Base-by-base conservation (phyloP, 1,140 invertebrate species). In the Oscheius sp. region DNA sequence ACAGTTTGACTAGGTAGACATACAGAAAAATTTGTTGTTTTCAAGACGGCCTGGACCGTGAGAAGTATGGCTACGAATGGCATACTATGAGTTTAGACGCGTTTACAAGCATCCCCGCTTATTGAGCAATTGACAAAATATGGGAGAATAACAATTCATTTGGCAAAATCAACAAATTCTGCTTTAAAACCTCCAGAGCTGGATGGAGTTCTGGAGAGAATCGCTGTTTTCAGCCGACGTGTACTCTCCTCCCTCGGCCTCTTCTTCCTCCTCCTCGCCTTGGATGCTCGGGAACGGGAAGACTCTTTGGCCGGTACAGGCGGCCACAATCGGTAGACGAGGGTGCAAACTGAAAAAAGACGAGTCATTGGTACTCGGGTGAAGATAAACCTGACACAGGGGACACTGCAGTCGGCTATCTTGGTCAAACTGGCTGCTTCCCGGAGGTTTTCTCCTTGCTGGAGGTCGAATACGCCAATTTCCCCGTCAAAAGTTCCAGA, bases 301-400 rank as follows among this genome's bases (percentile, higher is more conserved):
- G 3, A 77, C 55, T 49, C 76, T 66, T 38, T 77, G 64, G 61
- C 76, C 76, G 31, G 77, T 76, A 28, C 42, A 45, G 32, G 64
- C 45, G 10, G 76, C 76, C 35, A 77, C 3, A n/a, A 79, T 58
- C 28, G 75, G 74, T 10, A 20, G 32, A 20, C 26, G 4, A 26
- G 76, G 76, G 32, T 78, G 75, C 45, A 77, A 61, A 59, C 76
- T 77, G 70, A 68, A 76, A 76, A 15, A 55, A 13, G n/a, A n/a
- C n/a, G n/a, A n/a, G n/a, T 13, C 7, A 55, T 55, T 13, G 23
- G 4, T 55, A 4, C 28, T 55, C 23, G 15, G 7, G 28, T 26
- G 4, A 55, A 55, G 28, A 55, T 13, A 4, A 55, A 55, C 49
- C 49, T 55, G 7, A 23, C 23, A 23, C 49, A 55, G 7, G 49